Base-by-base conservation (phyloP, 2,888 invertebrate species). In the Synanthedon formicaeformis region DNA sequence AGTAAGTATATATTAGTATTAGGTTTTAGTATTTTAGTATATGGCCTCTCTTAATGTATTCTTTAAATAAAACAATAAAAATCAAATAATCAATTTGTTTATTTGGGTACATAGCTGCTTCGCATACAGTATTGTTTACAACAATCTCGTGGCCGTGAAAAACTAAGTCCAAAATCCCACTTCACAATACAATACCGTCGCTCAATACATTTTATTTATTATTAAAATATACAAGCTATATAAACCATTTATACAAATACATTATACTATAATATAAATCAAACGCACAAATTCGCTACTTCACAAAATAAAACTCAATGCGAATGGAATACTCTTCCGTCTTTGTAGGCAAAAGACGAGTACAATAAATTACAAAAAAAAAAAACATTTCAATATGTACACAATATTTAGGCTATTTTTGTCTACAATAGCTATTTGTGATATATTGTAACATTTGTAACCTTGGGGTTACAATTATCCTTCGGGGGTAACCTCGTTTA, bases 21-120 rank as follows among this genome's bases (percentile, higher is more conserved):
- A n/a, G n/a, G n/a, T n/a, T n/a, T n/a, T n/a, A n/a, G n/a, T n/a
- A n/a, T n/a, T n/a, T n/a, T n/a, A n/a, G n/a, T n/a, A n/a, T n/a
- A n/a, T n/a, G n/a, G n/a, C n/a, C n/a, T n/a, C n/a, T n/a, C 23
- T 23, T 23, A 0, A 3, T 23, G 4, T 23, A 5, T 23, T 23
- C 1, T 23, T 23, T 23, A 23, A 54, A 54, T 34, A 41, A 50
- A 50, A 49, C 11, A 16, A 13, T 34, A 34, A 34, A 34, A 41
- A n/a, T 18, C 23, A 27, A 54, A 23, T 48, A 41, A 62, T 69
- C 66, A 71, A 69, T 73, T 67, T 65, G 67, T 75, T 76, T 77
- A 78, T 78, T 78, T 69, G 71, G 70, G 67, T 77, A 81, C 71
- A 75, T 72, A 73, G 67, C 69, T 69, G 68, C 67, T 66, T 73